Conservation (phyloP, 2,888 invertebrate species). For the Isotomurus palustris region DNA sequence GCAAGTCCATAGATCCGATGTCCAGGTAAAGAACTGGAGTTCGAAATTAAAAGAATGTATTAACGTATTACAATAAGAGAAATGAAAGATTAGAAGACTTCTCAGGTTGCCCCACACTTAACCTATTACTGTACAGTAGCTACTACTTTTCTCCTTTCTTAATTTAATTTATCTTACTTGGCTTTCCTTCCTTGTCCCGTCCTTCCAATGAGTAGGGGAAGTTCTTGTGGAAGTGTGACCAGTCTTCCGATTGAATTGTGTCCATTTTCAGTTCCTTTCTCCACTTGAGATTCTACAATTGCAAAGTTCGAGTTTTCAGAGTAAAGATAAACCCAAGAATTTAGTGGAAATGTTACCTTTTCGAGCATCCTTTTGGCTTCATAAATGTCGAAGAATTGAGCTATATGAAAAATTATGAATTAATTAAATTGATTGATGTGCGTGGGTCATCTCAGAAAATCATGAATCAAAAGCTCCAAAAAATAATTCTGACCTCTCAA, state of each 20-base stretch:
- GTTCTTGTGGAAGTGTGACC: neutral
- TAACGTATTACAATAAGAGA: too few relatives aligned
- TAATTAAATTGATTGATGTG: too few relatives aligned
- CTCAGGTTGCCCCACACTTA: too few relatives aligned
- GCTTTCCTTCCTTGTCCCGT: conserved; percentile 2
- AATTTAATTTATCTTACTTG: too few relatives aligned
- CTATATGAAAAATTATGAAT: neutral
- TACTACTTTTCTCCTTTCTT: too few relatives aligned
- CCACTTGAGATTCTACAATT: neutral
- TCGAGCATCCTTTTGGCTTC: neutral
- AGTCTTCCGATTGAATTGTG: neutral
- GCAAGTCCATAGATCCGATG: neutral
- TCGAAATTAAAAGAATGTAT: too few relatives aligned
- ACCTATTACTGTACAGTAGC: too few relatives aligned
- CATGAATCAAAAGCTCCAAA: too few relatives aligned
- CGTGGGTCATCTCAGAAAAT: too few relatives aligned
- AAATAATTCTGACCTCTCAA: too few relatives aligned
- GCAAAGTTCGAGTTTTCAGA: too few relatives aligned
- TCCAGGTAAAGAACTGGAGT: conserved; percentile 1
- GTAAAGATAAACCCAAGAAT: neutral
- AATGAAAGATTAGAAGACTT: too few relatives aligned
- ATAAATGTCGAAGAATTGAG: neutral
- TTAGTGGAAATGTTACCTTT: neutral
- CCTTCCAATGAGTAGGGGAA: neutral
- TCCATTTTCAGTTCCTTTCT: neutral